Conservation (phyloP, 92 coral and sea anemone species). For the Palythoa heliodiscus region DNA sequence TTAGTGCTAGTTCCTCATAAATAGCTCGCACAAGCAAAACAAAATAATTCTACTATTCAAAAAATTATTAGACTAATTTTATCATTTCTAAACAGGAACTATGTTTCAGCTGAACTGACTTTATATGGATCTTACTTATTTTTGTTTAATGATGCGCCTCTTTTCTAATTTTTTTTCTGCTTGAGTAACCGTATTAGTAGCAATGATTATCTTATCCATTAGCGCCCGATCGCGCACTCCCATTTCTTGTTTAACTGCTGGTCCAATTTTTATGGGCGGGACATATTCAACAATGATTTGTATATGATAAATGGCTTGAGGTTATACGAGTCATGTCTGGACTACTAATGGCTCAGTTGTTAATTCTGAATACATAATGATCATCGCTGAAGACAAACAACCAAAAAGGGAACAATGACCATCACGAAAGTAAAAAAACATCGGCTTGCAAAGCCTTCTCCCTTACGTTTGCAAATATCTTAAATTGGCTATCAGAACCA, state of each 20-base stretch:
- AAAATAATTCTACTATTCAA: not conserved
- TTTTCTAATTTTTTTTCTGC: conserved; percentile 9
- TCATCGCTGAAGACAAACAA: conserved; percentile 8
- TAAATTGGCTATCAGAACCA: not conserved
- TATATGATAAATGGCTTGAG: conserved; percentile 20
- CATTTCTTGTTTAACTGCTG: conserved; percentile 26
- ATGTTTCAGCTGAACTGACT: not conserved
- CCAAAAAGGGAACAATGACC: not conserved
- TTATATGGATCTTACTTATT: not conserved
- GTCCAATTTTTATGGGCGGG: conserved; percentile 36
- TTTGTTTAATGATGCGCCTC: not conserved
- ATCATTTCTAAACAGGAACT: conserved; percentile 10
- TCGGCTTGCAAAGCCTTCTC: not conserved
- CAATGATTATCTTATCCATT: conserved; percentile 24
- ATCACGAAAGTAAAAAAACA: conserved; percentile 24
- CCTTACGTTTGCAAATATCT: not conserved
- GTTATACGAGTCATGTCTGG: conserved; percentile 22
- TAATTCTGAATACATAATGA: conserved; percentile 24
- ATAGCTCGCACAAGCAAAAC: not conserved
- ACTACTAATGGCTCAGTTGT: conserved; percentile 17
- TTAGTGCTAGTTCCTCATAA: too few species aligned
- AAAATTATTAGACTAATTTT: not conserved
- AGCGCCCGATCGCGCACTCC: not conserved
- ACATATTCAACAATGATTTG: conserved; percentile 34
- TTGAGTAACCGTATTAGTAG: not conserved